Percentiles rank a stretch among this genome's conserved stretches.
Evolutionary conservation across 92 coral and sea anemone genomes (phyloP).

Genomic region (Porites rus): DNA sequence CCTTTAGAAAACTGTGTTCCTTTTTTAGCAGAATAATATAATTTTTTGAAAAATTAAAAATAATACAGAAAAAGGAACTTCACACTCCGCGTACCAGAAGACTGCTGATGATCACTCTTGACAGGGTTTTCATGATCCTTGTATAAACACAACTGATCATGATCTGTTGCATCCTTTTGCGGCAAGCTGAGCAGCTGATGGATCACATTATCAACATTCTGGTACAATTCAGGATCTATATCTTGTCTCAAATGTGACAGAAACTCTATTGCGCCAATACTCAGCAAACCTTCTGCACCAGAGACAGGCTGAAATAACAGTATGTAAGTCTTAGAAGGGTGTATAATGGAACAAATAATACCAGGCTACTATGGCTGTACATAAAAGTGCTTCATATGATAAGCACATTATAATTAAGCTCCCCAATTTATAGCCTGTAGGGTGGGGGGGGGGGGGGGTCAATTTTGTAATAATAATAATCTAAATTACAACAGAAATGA

Average conservation of each 20-base stretch:
- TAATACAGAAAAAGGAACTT: not conserved
- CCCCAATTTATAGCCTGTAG: too few species aligned
- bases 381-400: too few species aligned
- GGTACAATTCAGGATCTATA: conserved; percentile 85
- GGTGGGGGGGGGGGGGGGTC: too few species aligned
- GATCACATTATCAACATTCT: conserved; percentile 83
- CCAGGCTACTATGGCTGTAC: too few species aligned
- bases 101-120: not conserved
- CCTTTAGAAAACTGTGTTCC: too few species aligned
- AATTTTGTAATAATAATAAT: too few species aligned
- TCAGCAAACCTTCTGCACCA: conserved; percentile 83
- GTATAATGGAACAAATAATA: too few species aligned
- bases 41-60: not conserved
- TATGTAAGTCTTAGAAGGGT: too few species aligned
- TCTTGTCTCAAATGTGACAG: conserved; percentile 92
- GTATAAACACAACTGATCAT: conserved; percentile 77
- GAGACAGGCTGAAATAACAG: conserved; percentile 74
- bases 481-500: too few species aligned
- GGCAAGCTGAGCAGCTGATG: conserved; percentile 94
- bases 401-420: too few species aligned
- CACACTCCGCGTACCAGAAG: not conserved
- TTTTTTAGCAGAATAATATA: not conserved
- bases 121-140: conserved; percentile 23
- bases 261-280: conserved; percentile 93
- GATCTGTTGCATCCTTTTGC: conserved; percentile 53